These are phyloP conservation scores for Helobdella robusta DNA, from an alignment of 2,888 invertebrate genomes.

Conservation along the genomic window DNA sequence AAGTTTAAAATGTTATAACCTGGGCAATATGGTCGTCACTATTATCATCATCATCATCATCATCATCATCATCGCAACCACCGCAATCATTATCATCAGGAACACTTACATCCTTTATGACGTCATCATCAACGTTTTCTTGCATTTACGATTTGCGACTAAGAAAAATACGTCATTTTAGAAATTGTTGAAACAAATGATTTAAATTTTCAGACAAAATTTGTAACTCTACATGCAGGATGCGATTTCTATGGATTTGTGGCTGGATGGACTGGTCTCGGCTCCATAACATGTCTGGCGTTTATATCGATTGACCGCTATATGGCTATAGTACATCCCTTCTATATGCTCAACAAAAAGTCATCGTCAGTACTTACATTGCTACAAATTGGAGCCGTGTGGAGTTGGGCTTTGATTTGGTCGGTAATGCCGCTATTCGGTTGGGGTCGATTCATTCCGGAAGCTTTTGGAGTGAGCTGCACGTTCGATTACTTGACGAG, in stretches of 20 bases:
- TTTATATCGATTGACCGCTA: slow-evolving; percentile 82
- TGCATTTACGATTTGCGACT: no score
- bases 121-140: no score
- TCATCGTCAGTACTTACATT: slow-evolving; percentile 68
- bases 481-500: slow-evolving; percentile 75
- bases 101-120: no score
- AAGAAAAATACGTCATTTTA: no score
- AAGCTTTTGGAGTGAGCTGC: slow-evolving; percentile 85
- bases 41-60: no score
- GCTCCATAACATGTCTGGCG: slow-evolving; percentile 85
- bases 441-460: slow-evolving; percentile 70
- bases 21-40: no score
- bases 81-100: no score
- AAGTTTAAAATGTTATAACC: no score
- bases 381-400: slow-evolving; percentile 67
- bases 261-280: slow-evolving; percentile 78
- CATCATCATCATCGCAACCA: no score
- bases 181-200: no score
- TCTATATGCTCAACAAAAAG: slow-evolving; percentile 64
- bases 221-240: no score
- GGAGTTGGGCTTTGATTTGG: slow-evolving; percentile 58
- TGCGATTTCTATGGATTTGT: slow-evolving; percentile 77
- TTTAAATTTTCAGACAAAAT: no score
- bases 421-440: slow-evolving; percentile 51
- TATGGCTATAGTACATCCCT: slow-evolving; percentile 83